Conservation (phyloP, 2,888 invertebrate genomes). For the Callimorpha dominula region DNA sequence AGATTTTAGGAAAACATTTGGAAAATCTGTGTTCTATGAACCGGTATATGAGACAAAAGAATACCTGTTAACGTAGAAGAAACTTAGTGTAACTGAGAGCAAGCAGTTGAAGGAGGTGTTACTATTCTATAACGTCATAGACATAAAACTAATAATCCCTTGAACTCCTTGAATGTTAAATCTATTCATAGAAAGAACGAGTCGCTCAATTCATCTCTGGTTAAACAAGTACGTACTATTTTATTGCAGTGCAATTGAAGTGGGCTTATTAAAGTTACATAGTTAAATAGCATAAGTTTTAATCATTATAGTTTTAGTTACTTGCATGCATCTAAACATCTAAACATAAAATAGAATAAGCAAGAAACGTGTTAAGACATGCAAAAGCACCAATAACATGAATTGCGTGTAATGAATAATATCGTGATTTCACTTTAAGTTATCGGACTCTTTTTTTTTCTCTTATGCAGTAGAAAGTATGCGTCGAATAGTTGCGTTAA, state of each 20-base stretch:
- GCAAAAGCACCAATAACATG: neutral
- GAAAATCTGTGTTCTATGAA: too few relatives aligned
- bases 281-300: neutral
- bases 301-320: neutral
- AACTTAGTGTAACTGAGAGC: too few relatives aligned
- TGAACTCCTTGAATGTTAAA: too few relatives aligned
- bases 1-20: too few relatives aligned
- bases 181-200: too few relatives aligned
- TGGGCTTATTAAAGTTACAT: neutral
- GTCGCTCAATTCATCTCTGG: too few relatives aligned
- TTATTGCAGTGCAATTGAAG: neutral
- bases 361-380: neutral
- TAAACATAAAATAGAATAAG: neutral
- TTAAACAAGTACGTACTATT: too few relatives aligned
- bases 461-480: neutral
- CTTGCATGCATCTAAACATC: neutral
- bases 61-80: too few relatives aligned
- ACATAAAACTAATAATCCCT: too few relatives aligned
- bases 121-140: too few relatives aligned
- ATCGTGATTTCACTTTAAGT: neutral
- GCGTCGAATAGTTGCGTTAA: neutral
- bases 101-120: too few relatives aligned
- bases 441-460: neutral
- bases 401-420: neutral
- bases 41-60: too few relatives aligned